Percentiles rank a stretch among this genome's conserved stretches.
These are phyloP conservation scores for Polietes domitor DNA, from an alignment of 2,888 invertebrate genomes.

Conservation along the genomic window DNA sequence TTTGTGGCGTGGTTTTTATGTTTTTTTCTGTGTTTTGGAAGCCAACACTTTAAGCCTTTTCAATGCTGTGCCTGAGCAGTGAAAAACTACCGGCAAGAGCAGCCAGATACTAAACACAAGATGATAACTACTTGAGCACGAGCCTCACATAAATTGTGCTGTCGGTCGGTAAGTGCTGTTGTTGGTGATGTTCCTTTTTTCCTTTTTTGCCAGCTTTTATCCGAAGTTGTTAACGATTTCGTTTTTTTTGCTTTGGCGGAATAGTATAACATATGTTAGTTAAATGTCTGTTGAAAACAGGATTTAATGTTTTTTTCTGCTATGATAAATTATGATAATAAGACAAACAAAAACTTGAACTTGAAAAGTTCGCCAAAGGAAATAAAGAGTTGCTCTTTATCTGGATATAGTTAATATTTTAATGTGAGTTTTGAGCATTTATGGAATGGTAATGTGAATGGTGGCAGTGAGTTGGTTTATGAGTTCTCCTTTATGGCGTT, in stretches of 20 bases:
- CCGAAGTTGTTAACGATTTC: slow-evolving; percentile 17
- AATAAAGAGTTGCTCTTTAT: not conserved
- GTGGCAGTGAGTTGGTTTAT: not conserved
- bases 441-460: not conserved
- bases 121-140: slow-evolving; percentile 69
- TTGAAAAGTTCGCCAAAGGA: slow-evolving; percentile 22
- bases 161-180: slow-evolving; percentile 37
- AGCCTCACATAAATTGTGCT: slow-evolving; percentile 67
- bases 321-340: slow-evolving; percentile 24
- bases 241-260: not conserved
- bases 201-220: not conserved
- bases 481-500: not conserved
- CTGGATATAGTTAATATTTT: not conserved
- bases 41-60: slow-evolving; percentile 27
- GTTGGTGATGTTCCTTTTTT: not conserved
- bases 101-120: slow-evolving; percentile 39
- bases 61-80: not conserved
- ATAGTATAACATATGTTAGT: slow-evolving; percentile 57
- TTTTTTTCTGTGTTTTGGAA: no score
- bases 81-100: not conserved
- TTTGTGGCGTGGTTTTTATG: not conserved
- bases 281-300: slow-evolving; percentile 40
- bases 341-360: slow-evolving; percentile 48
- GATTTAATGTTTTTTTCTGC: slow-evolving; percentile 32
- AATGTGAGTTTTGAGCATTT: not conserved